Percentiles rank a stretch among this genome's conserved stretches.
These are phyloP conservation scores for Numida meleagris DNA, from an alignment of 2,113 vertebrate genomes.

Conservation along the genomic window DNA sequence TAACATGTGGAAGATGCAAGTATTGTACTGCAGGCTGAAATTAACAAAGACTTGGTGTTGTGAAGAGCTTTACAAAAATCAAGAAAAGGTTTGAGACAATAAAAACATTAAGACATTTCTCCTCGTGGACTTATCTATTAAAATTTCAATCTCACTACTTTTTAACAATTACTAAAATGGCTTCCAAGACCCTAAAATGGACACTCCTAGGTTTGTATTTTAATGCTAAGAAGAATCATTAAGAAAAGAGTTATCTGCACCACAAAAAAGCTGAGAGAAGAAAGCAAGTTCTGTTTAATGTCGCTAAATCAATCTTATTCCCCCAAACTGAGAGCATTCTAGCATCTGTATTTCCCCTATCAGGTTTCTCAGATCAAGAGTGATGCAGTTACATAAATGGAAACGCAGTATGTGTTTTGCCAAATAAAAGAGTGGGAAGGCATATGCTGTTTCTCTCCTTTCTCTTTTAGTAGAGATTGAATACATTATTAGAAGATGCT, in stretches of 20 bases:
- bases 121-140: not conserved
- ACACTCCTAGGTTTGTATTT: not conserved
- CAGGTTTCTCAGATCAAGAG: not conserved
- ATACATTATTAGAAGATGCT: not conserved
- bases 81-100: not conserved
- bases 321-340: not conserved
- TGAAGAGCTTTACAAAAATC: not conserved
- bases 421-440: not conserved
- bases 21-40: not conserved
- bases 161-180: not conserved
- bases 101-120: not conserved
- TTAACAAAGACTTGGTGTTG: not conserved
- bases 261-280: not conserved
- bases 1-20: not conserved
- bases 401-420: not conserved
- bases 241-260: not conserved
- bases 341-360: not conserved
- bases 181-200: not conserved
- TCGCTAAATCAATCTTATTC: not conserved
- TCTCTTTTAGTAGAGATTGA: not conserved
- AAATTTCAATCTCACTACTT: not conserved
- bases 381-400: not conserved
- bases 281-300: not conserved
- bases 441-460: not conserved
- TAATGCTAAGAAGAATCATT: not conserved